phyloP scores from a whole-genome alignment of 1,140 invertebrate species.

The Leucophenga varia region DNA sequence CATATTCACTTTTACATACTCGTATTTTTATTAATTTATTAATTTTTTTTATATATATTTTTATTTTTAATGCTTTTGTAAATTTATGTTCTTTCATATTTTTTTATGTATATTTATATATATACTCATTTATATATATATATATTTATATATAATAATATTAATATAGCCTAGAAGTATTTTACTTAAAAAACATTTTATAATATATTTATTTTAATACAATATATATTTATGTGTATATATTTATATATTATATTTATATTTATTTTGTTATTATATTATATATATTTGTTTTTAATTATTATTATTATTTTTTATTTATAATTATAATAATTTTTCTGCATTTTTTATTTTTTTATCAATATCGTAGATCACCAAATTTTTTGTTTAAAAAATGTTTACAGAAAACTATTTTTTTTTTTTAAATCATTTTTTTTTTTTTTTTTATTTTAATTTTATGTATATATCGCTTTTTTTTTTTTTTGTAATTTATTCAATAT shows the following conservation, averaged over 20 bases:
- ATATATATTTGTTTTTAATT: conserved; percentile 33
- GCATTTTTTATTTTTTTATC: conserved; percentile 16
- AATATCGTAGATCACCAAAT: conserved; percentile 56
- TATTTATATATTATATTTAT: conserved; percentile 53
- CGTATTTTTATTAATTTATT: conserved; percentile 1
- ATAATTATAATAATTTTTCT: conserved; percentile 41
- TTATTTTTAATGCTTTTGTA: neutral
- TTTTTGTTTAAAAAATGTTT: conserved; percentile 55
- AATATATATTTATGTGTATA: conserved; percentile 50
- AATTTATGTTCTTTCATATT: conserved; percentile 33
- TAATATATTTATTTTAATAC: no score
- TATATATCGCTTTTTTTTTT: conserved; percentile 12
- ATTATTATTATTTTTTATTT: conserved; percentile 23
- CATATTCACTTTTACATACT: neutral
- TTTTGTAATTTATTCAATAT: conserved; percentile 5
- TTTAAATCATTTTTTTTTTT: no score
- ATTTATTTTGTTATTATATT: conserved; percentile 37
- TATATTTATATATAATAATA: conserved; percentile 16
- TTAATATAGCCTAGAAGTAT: no score
- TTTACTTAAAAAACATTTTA: no score
- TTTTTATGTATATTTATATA: conserved; percentile 30
- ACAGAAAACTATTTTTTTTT: conserved; percentile 37
- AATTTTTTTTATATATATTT: neutral
- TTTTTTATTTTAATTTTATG: conserved; percentile 13
- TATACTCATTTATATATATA: conserved; percentile 6